Base-by-base conservation (phyloP, 2,888 invertebrate genomes). In the Sarcophaga variegata region DNA sequence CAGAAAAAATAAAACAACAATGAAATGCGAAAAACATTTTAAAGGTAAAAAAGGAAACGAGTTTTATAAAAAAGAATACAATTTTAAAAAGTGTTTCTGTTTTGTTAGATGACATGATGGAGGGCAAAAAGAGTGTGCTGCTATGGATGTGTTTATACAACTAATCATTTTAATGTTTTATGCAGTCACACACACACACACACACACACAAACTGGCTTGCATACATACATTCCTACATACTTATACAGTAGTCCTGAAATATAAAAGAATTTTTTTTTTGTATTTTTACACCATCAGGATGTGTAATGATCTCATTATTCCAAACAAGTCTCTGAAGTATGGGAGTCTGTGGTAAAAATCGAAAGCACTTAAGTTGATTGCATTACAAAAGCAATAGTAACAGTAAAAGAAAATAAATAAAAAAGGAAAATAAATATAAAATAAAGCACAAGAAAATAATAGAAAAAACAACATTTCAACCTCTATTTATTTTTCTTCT, bases 351-450 rank as follows among this genome's bases (percentile, higher is more conserved):
- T 71, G 76, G 75, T 71, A 83, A 72, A 83, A 83, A 83, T 80
- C 86, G 83, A 86, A 83, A 86, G 80, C 86, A 86, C 86, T 86
- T 86, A 81, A 81, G 45, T 81, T 81, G 83, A 86, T 86, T 86
- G 77, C 80, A 83, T 83, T 77, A 81, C 80, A 77, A 83, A 80
- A 80, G 78, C 66, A 80, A 77, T 49, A 22, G 20, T n/a, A 66
- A 71, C 62, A 37, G n/a, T 17, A n/a, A 45, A 66, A 10, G 64
- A 62, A 60, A 10, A 14, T 12, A n/a, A 22, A 2, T 54, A 62
- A 49, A 4, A 74, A 83, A 6, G 11, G 25, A 59, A 70, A 4
- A 71, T 5, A 45, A 69, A 47, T 2, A 22, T 54, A 62, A 25
- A 63, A 12, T 17, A 54, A 47, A n/a, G 1, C 45, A 67, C 6